A percentile compares a stretch with the other conserved stretches of the same genome.
Evolutionary conservation across 2,113 vertebrate species (phyloP).

Genomic region (Thryonomys swinderianus): DNA sequence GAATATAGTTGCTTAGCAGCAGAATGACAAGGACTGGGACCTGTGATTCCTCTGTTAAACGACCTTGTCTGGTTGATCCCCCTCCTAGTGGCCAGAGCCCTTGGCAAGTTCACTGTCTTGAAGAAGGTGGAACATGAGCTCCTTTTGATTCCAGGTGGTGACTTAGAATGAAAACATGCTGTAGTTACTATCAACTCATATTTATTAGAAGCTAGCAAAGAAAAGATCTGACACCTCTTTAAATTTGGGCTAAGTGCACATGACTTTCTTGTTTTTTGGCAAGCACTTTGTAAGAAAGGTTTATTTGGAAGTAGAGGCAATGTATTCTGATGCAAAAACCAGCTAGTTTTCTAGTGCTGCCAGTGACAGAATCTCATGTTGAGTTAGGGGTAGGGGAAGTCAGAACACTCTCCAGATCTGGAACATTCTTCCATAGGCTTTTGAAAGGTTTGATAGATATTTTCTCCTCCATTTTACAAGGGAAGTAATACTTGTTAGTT

Average conservation of each 20-base stretch:
- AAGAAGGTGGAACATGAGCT: neutral
- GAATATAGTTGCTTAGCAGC: neutral
- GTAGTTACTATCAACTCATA: neutral
- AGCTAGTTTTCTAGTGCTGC: neutral
- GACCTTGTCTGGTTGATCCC: neutral
- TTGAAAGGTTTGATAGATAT: neutral
- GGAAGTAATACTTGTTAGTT: neutral
- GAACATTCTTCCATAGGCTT: neutral
- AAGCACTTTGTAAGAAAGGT: neutral
- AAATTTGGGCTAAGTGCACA: neutral
- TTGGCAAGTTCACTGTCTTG: neutral
- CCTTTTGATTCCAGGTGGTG: neutral
- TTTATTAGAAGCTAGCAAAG: neutral
- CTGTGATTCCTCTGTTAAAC: neutral
- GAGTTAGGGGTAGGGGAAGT: neutral
- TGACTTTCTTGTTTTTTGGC: neutral
- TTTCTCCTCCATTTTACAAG: neutral
- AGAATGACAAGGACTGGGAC: neutral
- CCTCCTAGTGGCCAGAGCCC: neutral
- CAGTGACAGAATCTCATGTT: neutral
- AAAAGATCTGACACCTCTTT: neutral
- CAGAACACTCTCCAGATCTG: neutral
- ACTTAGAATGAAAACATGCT: neutral
- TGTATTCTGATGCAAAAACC: neutral
- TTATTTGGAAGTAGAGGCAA: neutral